A percentile compares a stretch with the other conserved stretches of the same genome.
phyloP scores from a whole-genome alignment of 2,113 vertebrate genomes.

The Sterrhoptilus dennistouni region DNA sequence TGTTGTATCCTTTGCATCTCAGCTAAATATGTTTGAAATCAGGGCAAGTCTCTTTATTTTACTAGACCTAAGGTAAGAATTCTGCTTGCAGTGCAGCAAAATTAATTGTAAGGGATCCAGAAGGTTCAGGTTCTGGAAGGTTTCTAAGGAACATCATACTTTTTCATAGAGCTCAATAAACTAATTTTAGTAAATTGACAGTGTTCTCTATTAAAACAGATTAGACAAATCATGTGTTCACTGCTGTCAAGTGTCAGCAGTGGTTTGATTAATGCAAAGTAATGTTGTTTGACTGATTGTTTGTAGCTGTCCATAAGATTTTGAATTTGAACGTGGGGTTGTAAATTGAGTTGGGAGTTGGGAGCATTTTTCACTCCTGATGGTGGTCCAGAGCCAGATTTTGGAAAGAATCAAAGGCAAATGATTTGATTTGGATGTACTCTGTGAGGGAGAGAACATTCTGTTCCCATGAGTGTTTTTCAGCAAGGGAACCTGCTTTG shows the following conservation, averaged over 20 bases:
- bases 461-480: not conserved
- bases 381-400: not conserved
- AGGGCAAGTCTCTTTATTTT: not conserved
- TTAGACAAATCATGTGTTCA: not conserved
- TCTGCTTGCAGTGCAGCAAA: not conserved
- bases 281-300: constrained; percentile 2
- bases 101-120: not conserved
- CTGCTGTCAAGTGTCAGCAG: constrained; percentile 27
- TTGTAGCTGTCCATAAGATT: constrained; percentile 26
- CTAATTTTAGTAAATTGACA: not conserved
- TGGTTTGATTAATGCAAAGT: constrained; percentile 5
- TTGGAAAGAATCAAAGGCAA: not conserved
- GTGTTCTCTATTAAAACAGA: not conserved
- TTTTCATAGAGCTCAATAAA: not conserved
- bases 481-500: not conserved
- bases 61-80: not conserved
- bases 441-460: not conserved
- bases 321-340: not conserved
- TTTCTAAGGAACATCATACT: not conserved
- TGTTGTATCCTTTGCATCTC: not conserved
- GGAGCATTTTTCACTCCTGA: not conserved
- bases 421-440: not conserved
- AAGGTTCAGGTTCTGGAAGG: not conserved
- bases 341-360: not conserved
- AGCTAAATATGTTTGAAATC: not conserved